phyloP scores from a whole-genome alignment of 2,888 invertebrate genomes.

The Escarpia spicata region DNA sequence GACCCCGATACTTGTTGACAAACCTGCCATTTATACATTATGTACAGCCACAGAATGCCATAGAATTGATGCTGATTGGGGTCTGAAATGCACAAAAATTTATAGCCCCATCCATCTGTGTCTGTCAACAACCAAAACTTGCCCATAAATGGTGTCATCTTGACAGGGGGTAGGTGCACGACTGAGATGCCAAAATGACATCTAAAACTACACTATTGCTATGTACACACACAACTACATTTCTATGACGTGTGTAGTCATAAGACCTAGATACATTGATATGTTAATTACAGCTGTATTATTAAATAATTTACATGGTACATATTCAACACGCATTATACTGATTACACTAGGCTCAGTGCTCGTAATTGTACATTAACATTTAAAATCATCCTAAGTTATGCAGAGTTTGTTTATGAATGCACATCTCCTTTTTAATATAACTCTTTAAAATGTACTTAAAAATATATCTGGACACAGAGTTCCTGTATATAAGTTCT shows the following conservation, averaged over 20 bases:
- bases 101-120: background rate
- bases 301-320: background rate
- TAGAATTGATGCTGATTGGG: background rate
- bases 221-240: background rate
- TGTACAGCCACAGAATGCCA: background rate
- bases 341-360: background rate
- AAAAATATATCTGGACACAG: background rate
- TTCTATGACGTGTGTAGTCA: background rate
- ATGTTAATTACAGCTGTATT: background rate
- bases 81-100: background rate
- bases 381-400: background rate
- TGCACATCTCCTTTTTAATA: background rate
- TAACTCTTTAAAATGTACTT: background rate
- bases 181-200: background rate
- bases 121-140: background rate
- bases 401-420: background rate
- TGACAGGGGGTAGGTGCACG: background rate
- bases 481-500: background rate
- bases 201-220: background rate
- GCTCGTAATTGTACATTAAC: background rate
- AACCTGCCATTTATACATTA: background rate
- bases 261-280: background rate
- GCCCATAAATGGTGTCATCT: background rate
- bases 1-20: background rate
- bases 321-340: background rate